Evolutionary conservation across 2,113 vertebrate species (phyloP).

Genomic region (Poecilia latipinna): DNA sequence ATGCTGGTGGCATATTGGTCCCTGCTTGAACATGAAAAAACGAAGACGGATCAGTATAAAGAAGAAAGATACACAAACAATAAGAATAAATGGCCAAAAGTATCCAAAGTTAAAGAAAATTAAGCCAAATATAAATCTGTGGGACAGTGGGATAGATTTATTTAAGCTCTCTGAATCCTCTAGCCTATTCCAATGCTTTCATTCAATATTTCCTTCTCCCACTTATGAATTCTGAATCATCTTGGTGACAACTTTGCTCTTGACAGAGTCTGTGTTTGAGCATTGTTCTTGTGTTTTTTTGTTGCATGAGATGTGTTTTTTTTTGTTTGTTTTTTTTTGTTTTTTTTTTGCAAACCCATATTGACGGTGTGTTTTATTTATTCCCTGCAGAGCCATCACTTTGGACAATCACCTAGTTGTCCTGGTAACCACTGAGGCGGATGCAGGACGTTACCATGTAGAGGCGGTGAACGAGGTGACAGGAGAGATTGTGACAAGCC

Average conservation of each 20-base stretch:
- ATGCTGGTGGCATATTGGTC: constrained; percentile 51
- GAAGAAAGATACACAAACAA: constrained; percentile 40
- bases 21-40: constrained; percentile 23
- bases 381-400: constrained; percentile 84
- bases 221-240: constrained; percentile 55
- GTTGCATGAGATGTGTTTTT: too few relatives aligned
- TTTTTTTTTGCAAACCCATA: constrained; percentile 15
- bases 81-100: constrained; percentile 29
- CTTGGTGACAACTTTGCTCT: constrained; percentile 42
- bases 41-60: constrained; percentile 47
- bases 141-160: constrained; percentile 63
- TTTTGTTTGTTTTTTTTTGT: too few relatives aligned
- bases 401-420: constrained; percentile 92
- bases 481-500: constrained; percentile 89
- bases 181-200: constrained; percentile 42
- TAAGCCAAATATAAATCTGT: constrained; percentile 65
- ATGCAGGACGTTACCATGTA: constrained; percentile 86
- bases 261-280: constrained; percentile 41
- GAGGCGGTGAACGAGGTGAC: constrained; percentile 91
- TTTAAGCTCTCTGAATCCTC: constrained; percentile 54
- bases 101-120: constrained; percentile 40
- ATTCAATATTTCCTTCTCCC: constrained; percentile 29
- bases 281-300: neutral
- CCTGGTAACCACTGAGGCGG: constrained; percentile 75
- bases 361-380: constrained; percentile 44